Evolutionary conservation across 1,140 invertebrate species (phyloP), one percentile per base, ranked within the genome.

Genomic region (Drosophila lini): DNA sequence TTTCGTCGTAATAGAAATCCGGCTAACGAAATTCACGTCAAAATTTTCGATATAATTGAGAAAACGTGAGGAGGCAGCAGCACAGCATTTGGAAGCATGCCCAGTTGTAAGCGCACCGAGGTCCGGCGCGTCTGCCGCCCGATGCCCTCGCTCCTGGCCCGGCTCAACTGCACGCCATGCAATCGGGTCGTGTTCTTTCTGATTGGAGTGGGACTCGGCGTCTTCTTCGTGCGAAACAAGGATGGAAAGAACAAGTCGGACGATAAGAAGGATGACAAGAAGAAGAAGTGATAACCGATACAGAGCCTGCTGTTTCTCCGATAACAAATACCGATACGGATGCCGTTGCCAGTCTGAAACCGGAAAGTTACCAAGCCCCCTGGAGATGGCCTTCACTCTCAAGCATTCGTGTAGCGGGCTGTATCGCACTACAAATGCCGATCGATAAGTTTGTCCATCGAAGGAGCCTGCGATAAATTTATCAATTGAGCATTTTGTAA

Each of bases 121-220:
- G 63, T 53, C 50, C 67, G 81, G 32, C 59, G 80, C 19, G 6
- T 56, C 2, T 84, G 74, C 38, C 59, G 36, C 6, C 64, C 79
- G 19, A 50, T 59, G 40, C 80, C 76, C 3, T 83, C 83, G 4
- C n/a, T 88, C 6, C n/a, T 88, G 13, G 52, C 84, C 32, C 63
- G 83, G 7, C 47, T 88, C 22, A 88, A 88, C 47, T 88, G 83
- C 53, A 40, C 40, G 15, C 77, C 61, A 6, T 88, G 83, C 62
- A 88, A 80, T 45, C 80, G 77, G 8, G 53, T 80, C 25, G 5
- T 89, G 8, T 83, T 88, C 47, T 88, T 88, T 22, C 19, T 79
- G 41, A 15, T 68, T 19, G 83, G 83, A n/a, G 63, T 88, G 15
- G 73, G 73, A 42, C 3, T 78, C 16, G 84, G 76, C n/a, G 32